Percentiles rank a stretch among this genome's conserved stretches.
Evolutionary conservation across 2,797 vertebrate species (phyloP).

Genomic region (Mallotus villosus): DNA sequence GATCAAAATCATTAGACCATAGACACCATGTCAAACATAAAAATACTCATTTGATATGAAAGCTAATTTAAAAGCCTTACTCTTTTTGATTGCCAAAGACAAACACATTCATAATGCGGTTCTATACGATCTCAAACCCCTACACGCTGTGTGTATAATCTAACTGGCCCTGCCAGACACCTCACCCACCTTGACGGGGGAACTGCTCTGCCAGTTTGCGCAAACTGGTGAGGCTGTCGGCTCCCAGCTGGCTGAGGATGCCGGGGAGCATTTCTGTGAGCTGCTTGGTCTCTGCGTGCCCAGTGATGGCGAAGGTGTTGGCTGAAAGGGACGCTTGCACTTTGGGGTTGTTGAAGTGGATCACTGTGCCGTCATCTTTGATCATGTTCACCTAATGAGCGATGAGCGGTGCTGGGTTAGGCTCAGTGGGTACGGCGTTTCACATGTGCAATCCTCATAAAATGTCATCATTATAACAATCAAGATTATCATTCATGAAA

Average conservation of each 20-base stretch:
- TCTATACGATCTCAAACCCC: not conserved
- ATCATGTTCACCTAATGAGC: constrained; percentile 85
- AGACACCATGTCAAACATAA: not conserved
- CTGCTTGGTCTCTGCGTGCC: constrained; percentile 88
- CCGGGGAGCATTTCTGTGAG: constrained; percentile 94
- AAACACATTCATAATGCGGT: too few relatives aligned
- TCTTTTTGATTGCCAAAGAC: too few relatives aligned
- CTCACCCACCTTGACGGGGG: constrained; percentile 83
- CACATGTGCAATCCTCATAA: too few relatives aligned
- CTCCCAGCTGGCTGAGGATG: constrained; percentile 88
- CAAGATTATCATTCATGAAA: not conserved
- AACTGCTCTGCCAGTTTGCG: constrained; percentile 90
- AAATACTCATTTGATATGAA: too few relatives aligned
- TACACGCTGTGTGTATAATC: too few relatives aligned
- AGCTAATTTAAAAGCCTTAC: too few relatives aligned
- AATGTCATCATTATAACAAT: not conserved
- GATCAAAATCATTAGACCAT: not conserved
- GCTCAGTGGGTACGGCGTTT: not conserved
- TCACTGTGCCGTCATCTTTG: constrained; percentile 89
- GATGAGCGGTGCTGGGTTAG: constrained; percentile 28
- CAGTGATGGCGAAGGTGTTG: constrained; percentile 89
- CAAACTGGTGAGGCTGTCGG: constrained; percentile 89
- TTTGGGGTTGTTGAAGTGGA: constrained; percentile 92
- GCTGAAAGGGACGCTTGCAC: constrained; percentile 89
- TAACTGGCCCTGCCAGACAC: too few relatives aligned